A percentile compares a stretch with the other conserved stretches of the same genome.
phyloP scores from a whole-genome alignment of 92 coral and sea anemone species.

The Epizoanthus fatuus region DNA sequence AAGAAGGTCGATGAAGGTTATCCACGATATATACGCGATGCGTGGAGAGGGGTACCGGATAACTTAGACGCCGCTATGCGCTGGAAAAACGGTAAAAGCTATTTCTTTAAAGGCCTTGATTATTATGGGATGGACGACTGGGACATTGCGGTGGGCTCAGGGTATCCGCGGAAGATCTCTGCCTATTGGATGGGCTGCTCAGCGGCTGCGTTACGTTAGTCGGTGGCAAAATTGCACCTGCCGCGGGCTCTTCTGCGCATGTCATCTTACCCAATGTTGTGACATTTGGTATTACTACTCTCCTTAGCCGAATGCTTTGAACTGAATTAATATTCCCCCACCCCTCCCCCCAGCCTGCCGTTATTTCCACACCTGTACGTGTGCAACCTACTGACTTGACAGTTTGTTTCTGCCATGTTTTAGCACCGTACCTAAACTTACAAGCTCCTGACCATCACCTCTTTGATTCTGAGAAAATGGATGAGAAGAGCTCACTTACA shows the following conservation, averaged over 20 bases:
- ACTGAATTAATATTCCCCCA: too few species aligned
- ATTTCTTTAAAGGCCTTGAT: conserved; percentile 72
- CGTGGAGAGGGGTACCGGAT: conserved; percentile 59
- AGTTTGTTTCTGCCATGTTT: background rate
- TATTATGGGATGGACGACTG: conserved; percentile 68
- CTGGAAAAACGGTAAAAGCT: conserved; percentile 66
- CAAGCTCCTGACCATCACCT: conserved; percentile 83
- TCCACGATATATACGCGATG: conserved; percentile 60
- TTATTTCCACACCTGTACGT: too few species aligned
- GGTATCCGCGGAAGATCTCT: conserved; percentile 38
- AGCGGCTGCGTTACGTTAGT: conserved; percentile 28
- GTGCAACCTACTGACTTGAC: too few species aligned
- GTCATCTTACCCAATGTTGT: too few species aligned
- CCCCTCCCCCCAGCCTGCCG: too few species aligned
- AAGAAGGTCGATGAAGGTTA: conserved; percentile 67
- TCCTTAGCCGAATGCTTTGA: too few species aligned
- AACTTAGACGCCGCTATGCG: conserved; percentile 74
- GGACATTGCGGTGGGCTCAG: conserved; percentile 21
- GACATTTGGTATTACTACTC: too few species aligned
- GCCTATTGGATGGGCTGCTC: conserved; percentile 50
- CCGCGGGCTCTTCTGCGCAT: background rate
- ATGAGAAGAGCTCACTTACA: conserved; percentile 58
- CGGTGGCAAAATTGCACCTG: conserved; percentile 50
- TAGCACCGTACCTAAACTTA: conserved; percentile 89
- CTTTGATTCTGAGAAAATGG: conserved; percentile 77